A percentile compares a stretch with the other conserved stretches of the same genome.
These are phyloP conservation scores for zebrafish (Danio rerio) DNA, from an alignment of 2,113 vertebrate genomes.

Conservation along the genomic window DNA sequence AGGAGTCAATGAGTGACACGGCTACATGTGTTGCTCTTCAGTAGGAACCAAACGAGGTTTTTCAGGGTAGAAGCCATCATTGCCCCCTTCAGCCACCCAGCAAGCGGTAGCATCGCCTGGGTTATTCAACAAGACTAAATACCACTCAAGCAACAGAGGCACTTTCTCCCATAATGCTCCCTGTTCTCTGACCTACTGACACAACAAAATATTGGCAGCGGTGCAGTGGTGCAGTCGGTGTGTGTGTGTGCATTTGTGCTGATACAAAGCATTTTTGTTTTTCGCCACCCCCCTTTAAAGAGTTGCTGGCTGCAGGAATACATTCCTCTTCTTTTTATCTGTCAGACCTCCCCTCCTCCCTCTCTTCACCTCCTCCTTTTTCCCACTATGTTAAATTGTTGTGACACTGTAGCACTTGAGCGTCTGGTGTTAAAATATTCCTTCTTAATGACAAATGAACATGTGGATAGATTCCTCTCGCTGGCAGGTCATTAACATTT, in stretches of 20 bases:
- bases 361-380: slow-evolving; percentile 33
- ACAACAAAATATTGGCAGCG: slow-evolving; percentile 13
- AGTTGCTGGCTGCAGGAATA: slow-evolving; percentile 49
- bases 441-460: slow-evolving; percentile 65
- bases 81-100: neutral
- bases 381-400: slow-evolving; percentile 60
- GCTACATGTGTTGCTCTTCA: slow-evolving; percentile 28
- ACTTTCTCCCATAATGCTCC: slow-evolving; percentile 18
- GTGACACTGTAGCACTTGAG: slow-evolving; percentile 56
- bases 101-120: neutral
- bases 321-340: slow-evolving; percentile 40
- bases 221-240: neutral
- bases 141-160: slow-evolving; percentile 5
- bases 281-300: slow-evolving; percentile 43
- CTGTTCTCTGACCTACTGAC: slow-evolving; percentile 29
- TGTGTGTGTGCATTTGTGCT: slow-evolving; percentile 36
- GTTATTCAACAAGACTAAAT: neutral
- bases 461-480: slow-evolving; percentile 59
- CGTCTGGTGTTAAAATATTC: slow-evolving; percentile 60
- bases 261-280: slow-evolving; percentile 51
- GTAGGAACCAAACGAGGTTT: neutral
- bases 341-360: slow-evolving; percentile 18
- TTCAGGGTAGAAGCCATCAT: slow-evolving; percentile 5
- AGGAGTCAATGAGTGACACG: slow-evolving; percentile 31
- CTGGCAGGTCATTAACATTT: slow-evolving; percentile 64